phyloP scores from a whole-genome alignment of 2,797 vertebrate genomes.

The Centropyge bicolor region DNA sequence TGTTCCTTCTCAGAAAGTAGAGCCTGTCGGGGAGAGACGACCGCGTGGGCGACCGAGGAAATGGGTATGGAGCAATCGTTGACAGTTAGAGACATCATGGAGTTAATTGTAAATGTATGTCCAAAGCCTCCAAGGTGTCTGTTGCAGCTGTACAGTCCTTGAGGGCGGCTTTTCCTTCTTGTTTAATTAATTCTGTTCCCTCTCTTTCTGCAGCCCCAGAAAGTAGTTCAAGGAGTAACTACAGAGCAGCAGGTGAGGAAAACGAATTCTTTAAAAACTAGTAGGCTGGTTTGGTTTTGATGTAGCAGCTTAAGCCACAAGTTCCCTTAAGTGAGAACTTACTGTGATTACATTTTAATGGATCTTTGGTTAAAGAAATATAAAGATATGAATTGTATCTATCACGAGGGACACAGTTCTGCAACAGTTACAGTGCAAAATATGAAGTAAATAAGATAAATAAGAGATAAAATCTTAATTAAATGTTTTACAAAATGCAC shows the following conservation, averaged over 20 bases:
- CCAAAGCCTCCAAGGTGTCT: constrained; percentile 35
- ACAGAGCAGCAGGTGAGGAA: constrained; percentile 81
- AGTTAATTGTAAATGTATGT: constrained; percentile 40
- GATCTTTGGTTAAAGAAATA: background rate
- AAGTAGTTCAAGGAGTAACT: constrained; percentile 73
- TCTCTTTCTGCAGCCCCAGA: constrained; percentile 77
- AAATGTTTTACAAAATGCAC: background rate
- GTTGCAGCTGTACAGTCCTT: constrained; percentile 23
- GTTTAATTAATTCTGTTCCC: constrained; percentile 38
- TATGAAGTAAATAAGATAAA: no score
- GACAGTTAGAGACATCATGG: constrained; percentile 37
- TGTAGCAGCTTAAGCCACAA: constrained; percentile 7
- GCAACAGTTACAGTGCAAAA: background rate
- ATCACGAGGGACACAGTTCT: background rate
- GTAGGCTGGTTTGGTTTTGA: constrained; percentile 46
- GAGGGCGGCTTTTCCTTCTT: background rate
- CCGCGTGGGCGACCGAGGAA: constrained; percentile 98
- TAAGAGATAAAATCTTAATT: background rate
- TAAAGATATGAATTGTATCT: background rate
- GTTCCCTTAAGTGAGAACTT: background rate
- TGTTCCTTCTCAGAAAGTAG: constrained; percentile 90
- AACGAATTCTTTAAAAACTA: constrained; percentile 41
- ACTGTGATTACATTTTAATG: background rate
- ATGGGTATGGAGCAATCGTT: constrained; percentile 90
- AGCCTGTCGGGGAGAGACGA: constrained; percentile 93